Evolutionary conservation across 1,140 invertebrate genomes (phyloP).

Genomic region (Bradysia coprophila): DNA sequence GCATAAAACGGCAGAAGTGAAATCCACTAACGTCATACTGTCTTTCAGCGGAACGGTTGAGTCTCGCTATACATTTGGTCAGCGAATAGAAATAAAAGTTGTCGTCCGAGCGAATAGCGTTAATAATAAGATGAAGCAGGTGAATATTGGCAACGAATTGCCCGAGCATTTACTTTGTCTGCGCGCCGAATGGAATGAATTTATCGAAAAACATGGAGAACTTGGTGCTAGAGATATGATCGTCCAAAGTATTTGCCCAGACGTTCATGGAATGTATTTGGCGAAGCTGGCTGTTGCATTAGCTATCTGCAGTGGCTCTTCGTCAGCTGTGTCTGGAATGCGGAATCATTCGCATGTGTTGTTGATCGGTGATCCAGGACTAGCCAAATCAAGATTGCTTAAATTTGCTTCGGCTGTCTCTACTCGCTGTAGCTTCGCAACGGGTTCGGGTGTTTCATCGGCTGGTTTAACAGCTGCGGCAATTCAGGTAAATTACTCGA

Average conservation of each 20-base stretch:
- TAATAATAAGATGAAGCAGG: slow-evolving; percentile 47
- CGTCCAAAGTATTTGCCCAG: slow-evolving; percentile 64
- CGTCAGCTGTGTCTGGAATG: slow-evolving; percentile 24
- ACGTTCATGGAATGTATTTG: slow-evolving; percentile 72
- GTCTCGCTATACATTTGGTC: slow-evolving; percentile 49
- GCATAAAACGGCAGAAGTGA: no score
- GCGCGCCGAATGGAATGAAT: slow-evolving; percentile 24
- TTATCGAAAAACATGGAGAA: slow-evolving; percentile 11
- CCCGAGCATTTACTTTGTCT: slow-evolving; percentile 46
- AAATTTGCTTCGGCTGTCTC: slow-evolving; percentile 56
- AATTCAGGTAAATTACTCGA: slow-evolving; percentile 38
- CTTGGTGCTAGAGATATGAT: slow-evolving; percentile 61
- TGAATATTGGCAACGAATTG: slow-evolving; percentile 43
- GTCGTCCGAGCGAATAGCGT: slow-evolving; percentile 56
- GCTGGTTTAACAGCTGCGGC: slow-evolving; percentile 81
- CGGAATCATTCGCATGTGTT: slow-evolving; percentile 71
- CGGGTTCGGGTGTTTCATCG: slow-evolving; percentile 66
- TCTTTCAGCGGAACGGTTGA: slow-evolving; percentile 52
- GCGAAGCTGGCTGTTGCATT: slow-evolving; percentile 67
- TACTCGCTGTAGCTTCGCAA: slow-evolving; percentile 64
- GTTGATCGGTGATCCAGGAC: slow-evolving; percentile 79
- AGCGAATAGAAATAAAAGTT: slow-evolving; percentile 47
- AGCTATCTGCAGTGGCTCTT: slow-evolving; percentile 19
- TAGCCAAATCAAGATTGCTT: slow-evolving; percentile 78
- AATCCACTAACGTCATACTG: no score